phyloP scores from a whole-genome alignment of 1,140 invertebrate species.

The Elymnias hypermnestra region DNA sequence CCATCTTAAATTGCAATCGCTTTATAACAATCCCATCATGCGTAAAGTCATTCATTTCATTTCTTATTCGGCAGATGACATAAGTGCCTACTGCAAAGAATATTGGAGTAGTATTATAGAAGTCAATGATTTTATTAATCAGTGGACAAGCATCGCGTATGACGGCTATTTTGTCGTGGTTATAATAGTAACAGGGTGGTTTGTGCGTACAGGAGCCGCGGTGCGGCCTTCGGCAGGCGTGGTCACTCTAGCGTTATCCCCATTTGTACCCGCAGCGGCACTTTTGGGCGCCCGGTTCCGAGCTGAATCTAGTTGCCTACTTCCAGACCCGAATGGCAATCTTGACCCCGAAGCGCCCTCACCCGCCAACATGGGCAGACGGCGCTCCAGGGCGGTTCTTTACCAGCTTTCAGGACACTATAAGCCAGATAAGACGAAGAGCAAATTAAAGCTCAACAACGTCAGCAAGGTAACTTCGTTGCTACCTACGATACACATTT shows the following conservation, averaged over 20 bases:
- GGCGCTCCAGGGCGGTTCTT: constrained; percentile 94
- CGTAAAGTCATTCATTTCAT: neutral
- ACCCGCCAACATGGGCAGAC: constrained; percentile 90
- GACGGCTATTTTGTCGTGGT: constrained; percentile 11
- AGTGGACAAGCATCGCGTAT: constrained; percentile 20
- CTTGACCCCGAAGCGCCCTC: constrained; percentile 89
- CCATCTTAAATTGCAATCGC: constrained; percentile 5
- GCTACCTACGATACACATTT: too few species aligned
- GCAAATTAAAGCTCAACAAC: constrained; percentile 95
- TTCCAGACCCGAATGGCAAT: constrained; percentile 88
- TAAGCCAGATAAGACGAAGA: constrained; percentile 94
- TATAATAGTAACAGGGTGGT: constrained; percentile 61
- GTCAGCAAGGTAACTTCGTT: constrained; percentile 82
- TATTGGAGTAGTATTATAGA: too few species aligned
- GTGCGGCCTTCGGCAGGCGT: constrained; percentile 75
- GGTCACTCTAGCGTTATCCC: constrained; percentile 78
- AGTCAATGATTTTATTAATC: too few species aligned
- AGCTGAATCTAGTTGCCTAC: constrained; percentile 82
- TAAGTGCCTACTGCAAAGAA: constrained; percentile 13
- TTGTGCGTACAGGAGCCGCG: constrained; percentile 73
- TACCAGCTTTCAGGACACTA: constrained; percentile 98
- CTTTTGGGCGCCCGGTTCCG: constrained; percentile 81
- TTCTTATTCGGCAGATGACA: neutral
- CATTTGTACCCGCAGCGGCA: constrained; percentile 82
- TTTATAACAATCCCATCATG: constrained; percentile 4